phyloP scores from a whole-genome alignment of 2,113 vertebrate genomes.

The Corythaixoides concolor region DNA sequence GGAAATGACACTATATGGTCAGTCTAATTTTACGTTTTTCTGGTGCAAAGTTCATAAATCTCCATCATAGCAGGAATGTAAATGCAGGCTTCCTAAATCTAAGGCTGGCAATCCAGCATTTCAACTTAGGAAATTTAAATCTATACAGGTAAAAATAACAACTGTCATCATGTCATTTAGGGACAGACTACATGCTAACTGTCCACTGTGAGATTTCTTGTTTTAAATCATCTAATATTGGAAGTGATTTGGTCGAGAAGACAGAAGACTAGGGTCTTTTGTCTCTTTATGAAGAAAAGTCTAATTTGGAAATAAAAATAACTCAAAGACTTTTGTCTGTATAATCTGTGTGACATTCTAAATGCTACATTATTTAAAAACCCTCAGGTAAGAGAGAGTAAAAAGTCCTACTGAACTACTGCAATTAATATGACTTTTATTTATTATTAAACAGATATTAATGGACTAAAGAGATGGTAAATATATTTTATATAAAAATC shows the following conservation, averaged over 20 bases:
- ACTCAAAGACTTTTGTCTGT: neutral
- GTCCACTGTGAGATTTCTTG: neutral
- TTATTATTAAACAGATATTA: slow-evolving; percentile 32
- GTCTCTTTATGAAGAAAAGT: neutral
- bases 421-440: neutral
- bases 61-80: neutral
- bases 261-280: neutral
- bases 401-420: neutral
- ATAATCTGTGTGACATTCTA: neutral
- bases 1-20: neutral
- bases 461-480: slow-evolving; percentile 12
- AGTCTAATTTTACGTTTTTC: neutral
- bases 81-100: neutral
- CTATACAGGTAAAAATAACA: neutral
- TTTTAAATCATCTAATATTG: neutral
- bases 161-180: neutral
- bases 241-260: neutral
- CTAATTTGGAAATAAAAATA: neutral
- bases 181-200: neutral
- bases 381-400: neutral
- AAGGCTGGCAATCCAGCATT: neutral
- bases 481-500: slow-evolving; percentile 27
- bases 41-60: neutral
- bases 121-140: neutral
- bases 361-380: slow-evolving; percentile 2